Evolutionary conservation across 2,113 vertebrate genomes (phyloP).

Genomic region (Micromys minutus): DNA sequence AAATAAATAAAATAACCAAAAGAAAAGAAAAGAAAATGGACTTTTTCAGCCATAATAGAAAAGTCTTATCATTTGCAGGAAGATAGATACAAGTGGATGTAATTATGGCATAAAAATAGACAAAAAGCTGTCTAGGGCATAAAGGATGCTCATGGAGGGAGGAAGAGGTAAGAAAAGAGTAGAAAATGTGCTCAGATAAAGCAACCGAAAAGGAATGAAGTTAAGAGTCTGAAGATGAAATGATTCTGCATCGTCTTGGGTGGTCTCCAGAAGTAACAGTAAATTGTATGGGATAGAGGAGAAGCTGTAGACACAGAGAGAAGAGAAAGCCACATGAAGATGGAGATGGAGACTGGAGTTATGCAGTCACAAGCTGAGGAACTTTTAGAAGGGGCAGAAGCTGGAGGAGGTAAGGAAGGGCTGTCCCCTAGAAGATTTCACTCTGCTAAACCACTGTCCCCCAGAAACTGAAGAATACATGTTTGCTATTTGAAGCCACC

Average conservation of each 20-base stretch:
- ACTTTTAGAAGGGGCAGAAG: neutral
- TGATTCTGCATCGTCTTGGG: neutral
- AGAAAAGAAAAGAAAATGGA: too few relatives aligned
- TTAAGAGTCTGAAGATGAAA: neutral
- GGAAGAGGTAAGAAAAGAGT: too few relatives aligned
- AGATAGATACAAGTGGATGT: too few relatives aligned
- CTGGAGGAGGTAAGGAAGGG: neutral
- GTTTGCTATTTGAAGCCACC: neutral
- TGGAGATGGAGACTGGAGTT: neutral
- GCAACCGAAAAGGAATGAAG: neutral
- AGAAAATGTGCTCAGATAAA: neutral
- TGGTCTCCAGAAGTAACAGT: neutral
- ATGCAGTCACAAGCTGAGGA: neutral
- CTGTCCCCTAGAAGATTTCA: neutral
- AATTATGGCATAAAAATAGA: neutral
- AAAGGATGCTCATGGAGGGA: too few relatives aligned
- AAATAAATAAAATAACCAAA: too few relatives aligned
- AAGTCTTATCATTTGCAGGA: too few relatives aligned
- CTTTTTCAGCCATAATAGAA: neutral
- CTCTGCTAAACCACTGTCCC: neutral
- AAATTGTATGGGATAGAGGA: neutral
- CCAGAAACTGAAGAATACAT: neutral
- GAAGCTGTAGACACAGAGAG: neutral
- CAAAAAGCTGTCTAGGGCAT: neutral
- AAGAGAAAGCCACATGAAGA: neutral